Base-by-base conservation (phyloP, 1,140 invertebrate genomes). In the Ips typographus region DNA sequence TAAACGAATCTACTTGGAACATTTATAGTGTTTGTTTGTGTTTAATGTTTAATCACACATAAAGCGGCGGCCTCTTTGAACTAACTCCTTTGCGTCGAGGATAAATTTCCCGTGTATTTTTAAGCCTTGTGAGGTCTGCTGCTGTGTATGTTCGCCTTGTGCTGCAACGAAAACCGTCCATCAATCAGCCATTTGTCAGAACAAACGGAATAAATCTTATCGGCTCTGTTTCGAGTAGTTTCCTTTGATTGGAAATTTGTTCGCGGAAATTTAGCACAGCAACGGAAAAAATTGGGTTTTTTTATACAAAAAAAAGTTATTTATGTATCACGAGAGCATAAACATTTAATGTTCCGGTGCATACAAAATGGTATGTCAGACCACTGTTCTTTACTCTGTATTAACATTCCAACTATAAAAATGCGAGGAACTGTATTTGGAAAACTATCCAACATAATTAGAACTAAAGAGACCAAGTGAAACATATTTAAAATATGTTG, bases 11-110 rank as follows among this genome's bases (percentile, higher is more conserved):
- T 68, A 62, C 67, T 68, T 56, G 59, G 52, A 61, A 61, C 67
- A 49, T 62, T 63, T 63, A 63, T 62, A 57, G 51, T 70, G 68
- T 70, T 70, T 70, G 68, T 70, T 70, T 70, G 52, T 62, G 68
- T 62, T 70, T 62, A 41, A 58, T 70, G 68, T 70, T 70, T 70
- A 70, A 70, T 70, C 68, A 70, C 61, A 70, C 68, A 70, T 70
- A 70, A 70, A 70, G 60, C 61, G 61, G 52, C 68, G 68, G 68
- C 56, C 52, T 41, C 68, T 70, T 70, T 70, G 68, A 70, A 64
- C 41, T 51, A 68, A 4, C 61, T 47, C 55, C 53, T 57, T 58
- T 62, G 44, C 44, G 43, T 68, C 22, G 5, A 51, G 53, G 52
- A 70, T 70, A 70, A 70, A 70, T 70, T 70, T 70, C 53, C 59